Evolutionary conservation across 2,797 vertebrate genomes (phyloP), one percentile per base, ranked within the genome.

Genomic region (Ctenopoma kingsleyae): DNA sequence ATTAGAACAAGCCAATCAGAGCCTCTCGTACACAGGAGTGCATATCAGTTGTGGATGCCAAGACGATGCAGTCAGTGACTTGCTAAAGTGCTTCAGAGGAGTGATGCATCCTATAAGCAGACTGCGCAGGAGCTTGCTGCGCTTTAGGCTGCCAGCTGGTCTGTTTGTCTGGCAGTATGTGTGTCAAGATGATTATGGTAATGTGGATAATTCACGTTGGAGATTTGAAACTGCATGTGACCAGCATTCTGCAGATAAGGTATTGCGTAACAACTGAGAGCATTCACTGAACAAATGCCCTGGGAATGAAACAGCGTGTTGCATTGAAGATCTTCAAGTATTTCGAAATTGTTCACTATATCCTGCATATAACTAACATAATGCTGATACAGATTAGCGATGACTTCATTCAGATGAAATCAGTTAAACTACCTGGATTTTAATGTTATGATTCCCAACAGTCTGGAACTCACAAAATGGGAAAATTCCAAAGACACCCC

Each of bases 111-210:
- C 25, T 1, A 9, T 62, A 52, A 68, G 20, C 51, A 2, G 0
- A 13, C 30, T 49, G 62, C 2, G 8, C 13, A 27, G 23, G 32
- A 16, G 35, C 41, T 20, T 32, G 43, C 47, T 49, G 35, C 23
- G 46, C 30, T 56, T 30, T 8, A n/a, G 13, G 6, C 62, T 27
- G 22, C 58, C 74, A 68, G 70, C 71, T 61, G 58, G 52, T 17
- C 54, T 23, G 60, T 47, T 32, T 32, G 44, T 68, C 64, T 40
- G 54, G 22, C 32, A 13, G 25, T 40, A 17, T 78, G 56, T 71
- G 57, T 73, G 67, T 80, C 70, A 76, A 59, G 71, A 69, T 71
- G 77, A 85, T 85, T 84, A 82, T 70, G 54, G 49, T 82, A 58
- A 78, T 78, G 56, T 53, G 67, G 58, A 67, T 76, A 49, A 67